Evolutionary conservation across 2,888 invertebrate genomes (phyloP).

Genomic region (Noctua janthina): DNA sequence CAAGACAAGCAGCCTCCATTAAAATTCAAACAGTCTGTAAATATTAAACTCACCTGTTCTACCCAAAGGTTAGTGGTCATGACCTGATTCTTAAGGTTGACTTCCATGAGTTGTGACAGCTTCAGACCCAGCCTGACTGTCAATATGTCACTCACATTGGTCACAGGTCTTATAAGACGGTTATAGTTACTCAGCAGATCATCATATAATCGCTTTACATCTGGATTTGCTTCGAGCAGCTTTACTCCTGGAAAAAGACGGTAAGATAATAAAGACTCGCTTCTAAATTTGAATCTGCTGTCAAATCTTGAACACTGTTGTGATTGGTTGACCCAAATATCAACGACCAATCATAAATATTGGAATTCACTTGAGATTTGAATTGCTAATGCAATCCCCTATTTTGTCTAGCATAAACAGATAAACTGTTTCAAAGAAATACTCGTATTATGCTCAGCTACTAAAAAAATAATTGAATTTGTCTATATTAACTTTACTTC

Average conservation of each 20-base stretch:
- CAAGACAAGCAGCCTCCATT: neutral
- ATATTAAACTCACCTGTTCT: constrained; percentile 90
- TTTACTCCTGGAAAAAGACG: constrained; percentile 81
- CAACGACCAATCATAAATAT: neutral
- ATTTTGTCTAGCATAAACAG: neutral
- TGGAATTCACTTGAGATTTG: neutral
- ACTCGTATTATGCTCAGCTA: neutral
- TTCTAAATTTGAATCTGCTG: neutral
- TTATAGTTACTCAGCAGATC: constrained; percentile 99
- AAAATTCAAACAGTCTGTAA: constrained; percentile 15
- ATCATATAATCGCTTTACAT: constrained; percentile 98
- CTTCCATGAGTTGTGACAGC: constrained; percentile 97
- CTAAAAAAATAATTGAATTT: neutral
- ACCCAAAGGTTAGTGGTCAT: constrained; percentile 99
- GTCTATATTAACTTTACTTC: neutral
- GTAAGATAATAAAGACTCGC: neutral
- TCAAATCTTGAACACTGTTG: constrained; percentile 7
- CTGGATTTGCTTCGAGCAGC: constrained; percentile 95
- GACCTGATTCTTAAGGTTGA: constrained; percentile 97
- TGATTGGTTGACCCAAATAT: constrained; percentile 36
- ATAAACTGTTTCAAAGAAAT: neutral
- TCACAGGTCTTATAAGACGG: constrained; percentile 97
- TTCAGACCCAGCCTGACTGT: constrained; percentile 97
- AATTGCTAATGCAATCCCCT: neutral
- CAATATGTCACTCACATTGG: constrained; percentile 97